Base-by-base conservation (phyloP, 2,888 invertebrate species). In the Pelosia muscerda region DNA sequence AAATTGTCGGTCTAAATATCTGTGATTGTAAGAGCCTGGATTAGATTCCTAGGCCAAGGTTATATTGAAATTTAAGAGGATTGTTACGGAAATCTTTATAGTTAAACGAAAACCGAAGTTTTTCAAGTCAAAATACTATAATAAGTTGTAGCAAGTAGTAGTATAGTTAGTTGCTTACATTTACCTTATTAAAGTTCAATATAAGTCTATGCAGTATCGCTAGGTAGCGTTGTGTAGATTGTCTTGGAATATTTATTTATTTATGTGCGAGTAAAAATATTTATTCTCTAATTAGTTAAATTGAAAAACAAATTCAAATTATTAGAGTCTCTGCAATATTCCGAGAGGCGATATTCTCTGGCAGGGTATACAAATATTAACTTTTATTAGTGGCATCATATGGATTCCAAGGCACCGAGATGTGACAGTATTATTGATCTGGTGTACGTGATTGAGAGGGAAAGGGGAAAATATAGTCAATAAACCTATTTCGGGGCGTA, bases 361-460 rank as follows among this genome's bases (percentile, higher is more conserved):
- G 59, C 68, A 65, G 65, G 69, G 66, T 75, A 69, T 58, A 70
- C 64, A 72, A 73, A 68, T 64, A 63, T 71, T 68, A 28, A 69
- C 71, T 68, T 79, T 77, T 13, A 71, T 79, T 73, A 73, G 71
- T 69, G 65, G 68, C 70, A 69, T 75, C 70, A 72, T 66, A 68
- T 60, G 68, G 72, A 73, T 78, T 79, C 73, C 73, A 65, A 70
- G 68, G 53, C 74, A 72, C 72, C 68, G 71, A 71, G 68, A 70
- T 78, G 77, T 75, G 75, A 75, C 77, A 75, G 73, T 65, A 73
- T 73, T 78, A 77, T 79, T 79, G 78, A 78, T 79, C 77, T 79
- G 73, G 65, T 66, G 69, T 63, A 79, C 75, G 75, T 78, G 79
- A 79, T 75, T 71, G 68, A 77, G 71, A 68, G 71, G 73, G 70